These are phyloP conservation scores for Parnassius glacialis DNA, from an alignment of 2,888 invertebrate species.

Conservation along the genomic window DNA sequence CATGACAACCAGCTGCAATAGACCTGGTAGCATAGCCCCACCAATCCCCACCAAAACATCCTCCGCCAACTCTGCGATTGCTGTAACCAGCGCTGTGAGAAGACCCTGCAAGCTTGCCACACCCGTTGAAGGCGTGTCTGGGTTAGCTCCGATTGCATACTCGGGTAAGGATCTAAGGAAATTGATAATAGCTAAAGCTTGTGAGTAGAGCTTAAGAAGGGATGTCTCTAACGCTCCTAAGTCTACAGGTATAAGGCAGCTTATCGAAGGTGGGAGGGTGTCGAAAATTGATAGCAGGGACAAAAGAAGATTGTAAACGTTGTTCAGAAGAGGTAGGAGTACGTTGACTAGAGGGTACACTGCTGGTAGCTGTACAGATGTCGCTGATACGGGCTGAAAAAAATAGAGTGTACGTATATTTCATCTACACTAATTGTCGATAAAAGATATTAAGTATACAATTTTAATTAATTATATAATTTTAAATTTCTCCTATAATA, in stretches of 20 bases:
- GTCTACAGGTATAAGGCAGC: constrained; percentile 67
- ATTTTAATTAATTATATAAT: too few species aligned
- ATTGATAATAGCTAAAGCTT: constrained; percentile 70
- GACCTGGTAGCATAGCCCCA: constrained; percentile 62
- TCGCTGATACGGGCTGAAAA: constrained; percentile 63
- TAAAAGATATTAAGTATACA: not conserved
- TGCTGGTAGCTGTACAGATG: constrained; percentile 63
- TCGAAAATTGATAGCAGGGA: constrained; percentile 72
- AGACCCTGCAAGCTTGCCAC: constrained; percentile 57
- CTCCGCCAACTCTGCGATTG: constrained; percentile 59
- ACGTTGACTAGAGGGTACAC: constrained; percentile 73
- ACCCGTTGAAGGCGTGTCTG: constrained; percentile 50
- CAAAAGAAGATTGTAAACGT: constrained; percentile 71
- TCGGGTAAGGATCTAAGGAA: constrained; percentile 63
- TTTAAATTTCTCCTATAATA: too few species aligned
- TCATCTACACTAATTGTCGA: not conserved
- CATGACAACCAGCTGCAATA: constrained; percentile 61
- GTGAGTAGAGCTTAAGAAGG: constrained; percentile 65
- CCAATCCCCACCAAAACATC: constrained; percentile 61
- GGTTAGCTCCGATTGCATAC: constrained; percentile 65
- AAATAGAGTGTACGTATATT: not conserved
- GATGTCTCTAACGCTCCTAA: constrained; percentile 68
- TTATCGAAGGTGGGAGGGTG: constrained; percentile 64
- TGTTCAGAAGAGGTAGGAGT: constrained; percentile 66
- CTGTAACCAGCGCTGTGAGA: constrained; percentile 50